Conservation (phyloP, 2,113 vertebrate species). For the Crotalus tigris region DNA sequence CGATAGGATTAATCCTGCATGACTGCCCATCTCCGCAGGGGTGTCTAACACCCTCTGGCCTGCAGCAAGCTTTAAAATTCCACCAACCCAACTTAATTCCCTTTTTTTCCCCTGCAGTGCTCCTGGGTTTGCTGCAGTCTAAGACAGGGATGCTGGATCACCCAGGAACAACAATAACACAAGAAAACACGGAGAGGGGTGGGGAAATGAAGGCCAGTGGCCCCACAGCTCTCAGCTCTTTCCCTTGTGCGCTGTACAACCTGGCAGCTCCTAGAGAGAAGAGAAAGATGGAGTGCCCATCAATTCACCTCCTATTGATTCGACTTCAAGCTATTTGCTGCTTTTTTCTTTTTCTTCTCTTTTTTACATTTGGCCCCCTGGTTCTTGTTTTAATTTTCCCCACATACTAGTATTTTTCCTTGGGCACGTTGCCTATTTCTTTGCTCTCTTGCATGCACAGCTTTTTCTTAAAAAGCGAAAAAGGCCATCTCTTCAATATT, state of each 20-base stretch:
- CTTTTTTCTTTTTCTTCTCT: background rate
- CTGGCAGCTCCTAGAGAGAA: background rate
- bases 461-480: background rate
- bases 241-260: background rate
- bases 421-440: background rate
- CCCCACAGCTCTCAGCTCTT: background rate
- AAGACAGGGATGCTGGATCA: constrained; percentile 40
- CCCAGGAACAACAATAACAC: background rate
- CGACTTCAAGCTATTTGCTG: background rate
- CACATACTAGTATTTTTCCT: background rate
- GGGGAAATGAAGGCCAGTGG: background rate
- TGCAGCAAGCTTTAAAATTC: constrained; percentile 78
- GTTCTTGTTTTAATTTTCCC: background rate
- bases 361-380: background rate
- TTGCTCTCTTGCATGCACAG: background rate
- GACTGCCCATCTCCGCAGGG: constrained; percentile 76
- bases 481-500: background rate
- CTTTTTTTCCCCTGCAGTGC: constrained; percentile 64
- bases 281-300: background rate
- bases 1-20: constrained; percentile 79
- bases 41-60: constrained; percentile 76
- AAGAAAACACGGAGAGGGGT: background rate
- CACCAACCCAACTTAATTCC: constrained; percentile 75
- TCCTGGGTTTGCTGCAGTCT: constrained; percentile 69
- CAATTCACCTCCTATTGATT: background rate